Base-by-base conservation (phyloP, 1,140 invertebrate species). In the Anadara kagoshimensis region DNA sequence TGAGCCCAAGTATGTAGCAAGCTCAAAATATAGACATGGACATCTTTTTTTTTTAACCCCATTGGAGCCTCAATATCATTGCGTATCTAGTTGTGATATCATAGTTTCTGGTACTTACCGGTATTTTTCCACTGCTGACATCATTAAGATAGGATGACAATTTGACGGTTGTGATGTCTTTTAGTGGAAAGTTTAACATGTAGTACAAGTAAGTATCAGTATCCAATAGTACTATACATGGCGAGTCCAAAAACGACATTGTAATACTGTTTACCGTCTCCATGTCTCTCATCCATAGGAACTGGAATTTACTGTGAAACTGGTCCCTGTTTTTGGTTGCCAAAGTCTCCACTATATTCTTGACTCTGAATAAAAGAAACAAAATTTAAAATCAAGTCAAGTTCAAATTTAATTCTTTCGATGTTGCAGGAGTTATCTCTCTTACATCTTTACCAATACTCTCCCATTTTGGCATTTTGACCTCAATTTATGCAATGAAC, bases 211-310 rank as follows among this genome's bases (percentile, higher is more conserved):
- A 86, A 2, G 83, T 78, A 10, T 80, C 71, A 5, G 83, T 69
- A 64, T 87, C 78, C 68, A 87, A 75, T 1, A 86, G 81, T 14
- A 89, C 56, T 5, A 88, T 58, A 11, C 71, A 67, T 1, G 87
- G 87, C 3, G 79, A 64, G 2, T 64, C 29, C 11, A 85, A 49
- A 59, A 82, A 83, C 3, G 82, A 80, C 84, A 88, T 79, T 47
- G 83, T 83, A 36, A 89, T 87, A 61, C 82, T 86, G 78, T 85
- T 86, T 10, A 80, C 80, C 4, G 86, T 84, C 45, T 87, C 86
- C 41, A 73, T 62, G n/a, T 87, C 86, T 0, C 51, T 57, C 86
- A 89, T 86, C 83, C 82, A 86, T 56, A 87, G 73, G 72, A 89
- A 88, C 81, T 89, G 87, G 73, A 85, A 87, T 49, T 77, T 47